Evolutionary conservation across 2,113 vertebrate genomes (phyloP).

Genomic region (Rousettus leschenaultii): DNA sequence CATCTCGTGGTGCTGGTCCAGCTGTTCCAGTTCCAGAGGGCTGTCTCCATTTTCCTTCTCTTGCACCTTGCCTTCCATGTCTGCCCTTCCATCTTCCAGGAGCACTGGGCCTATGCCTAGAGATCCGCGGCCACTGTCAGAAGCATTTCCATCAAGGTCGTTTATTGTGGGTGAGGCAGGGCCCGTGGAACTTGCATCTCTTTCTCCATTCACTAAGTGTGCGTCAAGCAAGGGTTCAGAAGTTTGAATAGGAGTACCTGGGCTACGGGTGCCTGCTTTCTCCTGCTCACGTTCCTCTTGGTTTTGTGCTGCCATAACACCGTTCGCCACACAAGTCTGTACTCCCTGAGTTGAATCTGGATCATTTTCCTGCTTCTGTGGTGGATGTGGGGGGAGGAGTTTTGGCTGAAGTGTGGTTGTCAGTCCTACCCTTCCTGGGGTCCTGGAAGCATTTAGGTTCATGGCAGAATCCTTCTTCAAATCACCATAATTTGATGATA

Average conservation of each 20-base stretch:
- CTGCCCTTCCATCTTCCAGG: conserved; percentile 39
- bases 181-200: background rate
- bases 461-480: conserved; percentile 80
- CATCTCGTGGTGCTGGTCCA: conserved; percentile 70
- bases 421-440: conserved; percentile 76
- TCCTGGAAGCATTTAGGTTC: conserved; percentile 70
- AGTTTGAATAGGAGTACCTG: accelerated
- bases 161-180: background rate
- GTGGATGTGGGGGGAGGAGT: conserved; percentile 60
- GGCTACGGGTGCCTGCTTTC: background rate
- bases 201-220: conserved; percentile 75
- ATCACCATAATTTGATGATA: conserved; percentile 77
- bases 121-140: conserved; percentile 70
- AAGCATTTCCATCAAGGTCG: conserved; percentile 36
- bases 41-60: conserved; percentile 62
- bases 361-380: conserved; percentile 73
- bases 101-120: background rate
- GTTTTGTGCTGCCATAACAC: conserved; percentile 59
- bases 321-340: conserved; percentile 78
- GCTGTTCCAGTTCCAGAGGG: conserved; percentile 55
- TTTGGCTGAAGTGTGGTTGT: conserved; percentile 78
- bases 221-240: background rate
- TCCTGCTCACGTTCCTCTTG: conserved; percentile 51
- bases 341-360: conserved; percentile 69
- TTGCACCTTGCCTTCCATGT: background rate